These are phyloP conservation scores for Plusia festucae DNA, from an alignment of 2,888 invertebrate genomes.

Conservation along the genomic window DNA sequence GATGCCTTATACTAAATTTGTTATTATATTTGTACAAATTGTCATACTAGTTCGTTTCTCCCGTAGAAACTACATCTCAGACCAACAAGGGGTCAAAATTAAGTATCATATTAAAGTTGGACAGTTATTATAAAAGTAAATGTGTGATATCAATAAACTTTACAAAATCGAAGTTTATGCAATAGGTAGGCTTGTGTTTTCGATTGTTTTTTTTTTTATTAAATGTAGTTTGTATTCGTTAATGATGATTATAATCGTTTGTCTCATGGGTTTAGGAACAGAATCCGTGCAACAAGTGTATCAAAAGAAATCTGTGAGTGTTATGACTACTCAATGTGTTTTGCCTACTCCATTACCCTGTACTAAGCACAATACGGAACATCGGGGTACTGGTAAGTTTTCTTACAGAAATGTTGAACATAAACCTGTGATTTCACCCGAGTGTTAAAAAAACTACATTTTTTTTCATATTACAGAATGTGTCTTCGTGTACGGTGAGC, in stretches of 20 bases:
- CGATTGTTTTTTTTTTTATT: conserved; percentile 21
- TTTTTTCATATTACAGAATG: conserved; percentile 65
- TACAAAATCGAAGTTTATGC: conserved; percentile 67
- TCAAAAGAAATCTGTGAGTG: conserved; percentile 62
- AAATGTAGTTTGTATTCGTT: conserved; percentile 10
- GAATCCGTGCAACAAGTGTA: conserved; percentile 33
- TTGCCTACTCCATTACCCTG: conserved; percentile 57
- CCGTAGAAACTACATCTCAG: conserved; percentile 62
- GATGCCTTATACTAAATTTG: conserved; percentile 21
- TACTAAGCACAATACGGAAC: conserved; percentile 2
- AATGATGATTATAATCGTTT: conserved; percentile 6
- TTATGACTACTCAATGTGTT: conserved; percentile 69
- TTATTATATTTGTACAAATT: conserved; percentile 21
- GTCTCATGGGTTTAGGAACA: conserved; percentile 50
- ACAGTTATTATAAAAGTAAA: conserved; percentile 68
- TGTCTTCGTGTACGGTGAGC: conserved; percentile 71
- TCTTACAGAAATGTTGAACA: not conserved
- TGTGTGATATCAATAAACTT: conserved; percentile 73
- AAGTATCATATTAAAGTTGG: conserved; percentile 75
- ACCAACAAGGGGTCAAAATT: conserved; percentile 70
- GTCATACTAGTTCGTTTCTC: conserved; percentile 62
- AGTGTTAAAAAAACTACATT: not conserved
- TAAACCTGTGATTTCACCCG: not conserved
- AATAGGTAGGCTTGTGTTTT: conserved; percentile 67
- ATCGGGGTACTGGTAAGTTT: not conserved